These are phyloP conservation scores for Orthosia gothica DNA, from an alignment of 2,888 invertebrate genomes.

Conservation along the genomic window DNA sequence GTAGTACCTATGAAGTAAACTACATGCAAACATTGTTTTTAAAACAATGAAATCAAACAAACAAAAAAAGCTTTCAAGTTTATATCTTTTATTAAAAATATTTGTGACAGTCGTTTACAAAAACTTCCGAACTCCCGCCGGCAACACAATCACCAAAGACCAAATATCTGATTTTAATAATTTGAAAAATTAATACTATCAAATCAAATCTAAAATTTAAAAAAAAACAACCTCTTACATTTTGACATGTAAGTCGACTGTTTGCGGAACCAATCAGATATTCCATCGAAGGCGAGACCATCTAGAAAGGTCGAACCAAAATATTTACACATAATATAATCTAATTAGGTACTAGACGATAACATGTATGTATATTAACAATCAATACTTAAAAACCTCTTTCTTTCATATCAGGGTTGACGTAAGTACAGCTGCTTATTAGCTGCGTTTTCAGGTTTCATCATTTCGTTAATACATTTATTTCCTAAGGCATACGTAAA, in stretches of 20 bases:
- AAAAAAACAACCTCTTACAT: background rate
- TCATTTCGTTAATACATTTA: background rate
- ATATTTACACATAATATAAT: constrained; percentile 56
- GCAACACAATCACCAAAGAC: constrained; percentile 37
- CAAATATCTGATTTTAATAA: constrained; percentile 38
- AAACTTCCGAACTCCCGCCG: constrained; percentile 54
- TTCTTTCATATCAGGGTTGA: constrained; percentile 44
- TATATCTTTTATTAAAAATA: constrained; percentile 70
- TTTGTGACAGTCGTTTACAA: constrained; percentile 78
- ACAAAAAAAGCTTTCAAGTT: constrained; percentile 29
- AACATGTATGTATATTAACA: constrained; percentile 62
- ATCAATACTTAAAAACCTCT: constrained; percentile 68
- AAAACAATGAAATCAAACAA: constrained; percentile 41
- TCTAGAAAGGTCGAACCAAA: constrained; percentile 29
- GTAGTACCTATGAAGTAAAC: no score
- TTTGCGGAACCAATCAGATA: constrained; percentile 40
- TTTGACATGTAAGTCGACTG: background rate
- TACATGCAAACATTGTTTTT: no score
- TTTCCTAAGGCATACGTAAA: constrained; percentile 10
- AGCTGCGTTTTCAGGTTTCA: constrained; percentile 1
- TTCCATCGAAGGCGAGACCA: constrained; percentile 39
- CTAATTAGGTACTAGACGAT: constrained; percentile 47
- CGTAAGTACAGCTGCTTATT: background rate
- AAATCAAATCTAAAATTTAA: background rate
- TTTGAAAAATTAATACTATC: constrained; percentile 41